Evolutionary conservation across 2,113 vertebrate genomes (phyloP).

Genomic region (Muntiacus muntjak): DNA sequence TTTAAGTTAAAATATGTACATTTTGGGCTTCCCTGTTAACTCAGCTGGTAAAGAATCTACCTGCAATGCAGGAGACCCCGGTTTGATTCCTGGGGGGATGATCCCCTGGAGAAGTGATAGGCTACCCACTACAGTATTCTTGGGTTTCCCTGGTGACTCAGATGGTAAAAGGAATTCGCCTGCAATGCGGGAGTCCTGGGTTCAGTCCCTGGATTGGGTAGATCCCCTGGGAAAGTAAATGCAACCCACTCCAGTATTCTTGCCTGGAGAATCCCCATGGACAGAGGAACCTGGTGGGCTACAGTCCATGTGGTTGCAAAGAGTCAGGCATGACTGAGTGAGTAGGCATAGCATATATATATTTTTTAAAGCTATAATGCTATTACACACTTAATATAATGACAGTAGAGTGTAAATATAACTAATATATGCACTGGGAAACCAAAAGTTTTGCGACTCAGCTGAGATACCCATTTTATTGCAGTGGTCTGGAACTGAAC

Average conservation of each 20-base stretch:
- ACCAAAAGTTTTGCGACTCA: neutral
- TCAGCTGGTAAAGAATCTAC: neutral
- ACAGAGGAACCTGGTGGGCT: neutral
- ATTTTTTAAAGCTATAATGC: neutral
- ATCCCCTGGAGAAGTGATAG: neutral
- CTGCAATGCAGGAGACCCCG: neutral
- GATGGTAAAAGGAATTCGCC: neutral
- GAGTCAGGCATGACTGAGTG: neutral
- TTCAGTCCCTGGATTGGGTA: neutral
- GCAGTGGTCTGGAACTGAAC: neutral
- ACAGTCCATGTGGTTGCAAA: neutral
- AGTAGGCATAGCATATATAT: neutral
- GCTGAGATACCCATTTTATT: neutral
- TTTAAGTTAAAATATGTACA: neutral
- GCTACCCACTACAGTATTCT: neutral
- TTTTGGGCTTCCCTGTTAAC: neutral
- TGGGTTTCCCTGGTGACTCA: neutral
- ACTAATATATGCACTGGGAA: neutral
- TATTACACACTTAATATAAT: neutral
- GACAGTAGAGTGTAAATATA: neutral
- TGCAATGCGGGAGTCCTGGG: neutral
- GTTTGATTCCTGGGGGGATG: neutral
- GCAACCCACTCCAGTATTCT: neutral
- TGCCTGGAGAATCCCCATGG: neutral
- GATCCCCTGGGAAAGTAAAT: neutral